Evolutionary conservation across 2,888 invertebrate genomes (phyloP), one percentile per base, ranked within the genome.

Genomic region (Petrolisthes cinctipes): DNA sequence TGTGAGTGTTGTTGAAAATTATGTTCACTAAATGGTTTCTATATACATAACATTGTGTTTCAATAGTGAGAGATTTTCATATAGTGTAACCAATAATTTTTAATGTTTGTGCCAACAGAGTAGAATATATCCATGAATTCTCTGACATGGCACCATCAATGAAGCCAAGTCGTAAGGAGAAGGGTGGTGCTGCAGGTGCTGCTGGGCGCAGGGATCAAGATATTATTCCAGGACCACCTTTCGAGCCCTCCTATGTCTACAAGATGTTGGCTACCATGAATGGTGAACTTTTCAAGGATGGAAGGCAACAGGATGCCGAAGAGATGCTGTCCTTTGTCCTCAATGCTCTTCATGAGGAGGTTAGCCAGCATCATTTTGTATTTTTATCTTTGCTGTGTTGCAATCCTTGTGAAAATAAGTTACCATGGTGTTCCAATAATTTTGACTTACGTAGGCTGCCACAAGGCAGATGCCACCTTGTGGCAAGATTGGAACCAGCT

Each of bases 261-360:
- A 96, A 96, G 91, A 95, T 98, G 93, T 94, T 98, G 92, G 96
- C 96, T 78, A 95, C 96, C 68, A 94, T 96, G 2, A 95, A 95
- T 91, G 94, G 94, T n/a, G 95, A 95, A 91, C 94, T 95, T 76
- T 93, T 93, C 88, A 96, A 97, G 84, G 97, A 97, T 93, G 98
- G 98, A 0, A 94, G 97, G 37, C 99, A 99, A 93, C 98, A 99
- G 92, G 99, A 99, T 93, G 99, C 99, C 0, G 99, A 99, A 93
- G 99, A 99, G 93, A 98, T 99, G 93, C 94, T 99, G 2, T 97
- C 97, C 7, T 97, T 97, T 92, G 94, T 99, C 90, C 94, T 99
- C 53, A 99, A 98, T 93, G 97, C 97, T 54, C 95, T 99, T 86
- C 98, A 98, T 92, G 99, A 99, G 93, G 99, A 99, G 94, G 98